phyloP scores from a whole-genome alignment of 64 coral and sea anemone genomes.

The Platygyra sinensis region DNA sequence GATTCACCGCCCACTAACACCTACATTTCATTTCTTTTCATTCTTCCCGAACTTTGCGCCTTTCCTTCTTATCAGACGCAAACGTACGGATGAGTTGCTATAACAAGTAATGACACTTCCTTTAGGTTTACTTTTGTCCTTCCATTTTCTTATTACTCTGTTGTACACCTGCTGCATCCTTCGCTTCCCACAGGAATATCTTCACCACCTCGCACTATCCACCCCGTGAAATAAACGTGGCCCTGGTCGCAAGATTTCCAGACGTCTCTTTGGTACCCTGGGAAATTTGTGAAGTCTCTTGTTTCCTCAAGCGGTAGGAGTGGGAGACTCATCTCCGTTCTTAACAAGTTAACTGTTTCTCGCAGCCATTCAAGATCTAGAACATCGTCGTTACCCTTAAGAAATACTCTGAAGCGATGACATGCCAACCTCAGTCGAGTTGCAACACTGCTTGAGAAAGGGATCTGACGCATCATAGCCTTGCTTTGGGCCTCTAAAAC shows the following conservation, averaged over 20 bases:
- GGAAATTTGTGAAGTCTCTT: not conserved
- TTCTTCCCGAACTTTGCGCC: too few relatives aligned
- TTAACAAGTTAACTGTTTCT: not conserved
- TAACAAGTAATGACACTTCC: not conserved
- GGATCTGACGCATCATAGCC: not conserved
- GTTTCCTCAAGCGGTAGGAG: not conserved
- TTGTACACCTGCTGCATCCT: not conserved
- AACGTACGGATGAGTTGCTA: too few relatives aligned
- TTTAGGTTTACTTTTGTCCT: not conserved
- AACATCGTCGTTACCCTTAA: not conserved
- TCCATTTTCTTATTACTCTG: not conserved
- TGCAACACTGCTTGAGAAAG: not conserved
- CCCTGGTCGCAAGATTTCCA: slow-evolving; percentile 3
- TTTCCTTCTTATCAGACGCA: too few relatives aligned
- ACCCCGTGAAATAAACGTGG: not conserved
- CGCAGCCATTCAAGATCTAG: not conserved
- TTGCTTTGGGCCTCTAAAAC: not conserved
- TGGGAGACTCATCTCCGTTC: not conserved
- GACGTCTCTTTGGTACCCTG: not conserved
- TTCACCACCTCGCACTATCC: not conserved
- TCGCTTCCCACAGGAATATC: not conserved
- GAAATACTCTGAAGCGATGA: not conserved
- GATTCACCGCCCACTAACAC: too few relatives aligned
- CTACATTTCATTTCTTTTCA: too few relatives aligned
- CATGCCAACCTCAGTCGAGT: not conserved